Evolutionary conservation across 2,797 vertebrate species (phyloP).

Genomic region (Smutsia temminckii): DNA sequence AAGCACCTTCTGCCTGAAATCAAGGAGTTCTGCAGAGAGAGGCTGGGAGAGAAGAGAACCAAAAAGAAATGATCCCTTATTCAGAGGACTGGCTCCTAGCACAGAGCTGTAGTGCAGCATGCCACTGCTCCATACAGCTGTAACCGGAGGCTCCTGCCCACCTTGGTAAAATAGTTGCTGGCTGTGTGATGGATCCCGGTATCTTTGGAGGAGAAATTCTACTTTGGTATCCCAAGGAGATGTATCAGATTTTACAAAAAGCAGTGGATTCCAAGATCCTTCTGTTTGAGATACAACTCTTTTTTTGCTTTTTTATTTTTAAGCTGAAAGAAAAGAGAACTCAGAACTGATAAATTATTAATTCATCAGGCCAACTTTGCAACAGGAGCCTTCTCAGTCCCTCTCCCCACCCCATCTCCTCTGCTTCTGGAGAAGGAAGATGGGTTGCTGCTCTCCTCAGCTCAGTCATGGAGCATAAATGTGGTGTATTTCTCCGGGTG

Average conservation of each 20-base stretch:
- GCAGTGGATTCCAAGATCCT: background rate
- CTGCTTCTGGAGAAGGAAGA: background rate
- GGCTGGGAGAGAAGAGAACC: background rate
- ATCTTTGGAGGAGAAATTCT: background rate
- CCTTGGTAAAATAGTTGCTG: background rate
- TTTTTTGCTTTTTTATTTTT: background rate
- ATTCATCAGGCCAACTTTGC: background rate
- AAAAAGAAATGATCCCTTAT: background rate
- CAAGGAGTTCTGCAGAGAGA: background rate
- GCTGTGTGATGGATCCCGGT: background rate
- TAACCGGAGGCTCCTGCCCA: background rate
- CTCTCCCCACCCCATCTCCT: background rate
- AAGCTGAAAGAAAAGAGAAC: conserved; percentile 45
- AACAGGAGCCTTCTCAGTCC: background rate
- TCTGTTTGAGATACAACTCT: background rate
- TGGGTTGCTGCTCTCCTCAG: background rate
- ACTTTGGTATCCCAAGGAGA: background rate
- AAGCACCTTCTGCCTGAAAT: background rate
- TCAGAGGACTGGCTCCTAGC: background rate
- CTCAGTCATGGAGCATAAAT: background rate
- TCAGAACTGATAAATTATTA: background rate
- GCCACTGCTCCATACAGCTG: too few relatives aligned
- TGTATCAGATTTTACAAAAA: background rate
- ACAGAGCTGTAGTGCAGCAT: background rate
- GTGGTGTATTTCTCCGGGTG: background rate